phyloP scores from a whole-genome alignment of 2,113 vertebrate genomes.

The Paradoxurus hermaphroditus region DNA sequence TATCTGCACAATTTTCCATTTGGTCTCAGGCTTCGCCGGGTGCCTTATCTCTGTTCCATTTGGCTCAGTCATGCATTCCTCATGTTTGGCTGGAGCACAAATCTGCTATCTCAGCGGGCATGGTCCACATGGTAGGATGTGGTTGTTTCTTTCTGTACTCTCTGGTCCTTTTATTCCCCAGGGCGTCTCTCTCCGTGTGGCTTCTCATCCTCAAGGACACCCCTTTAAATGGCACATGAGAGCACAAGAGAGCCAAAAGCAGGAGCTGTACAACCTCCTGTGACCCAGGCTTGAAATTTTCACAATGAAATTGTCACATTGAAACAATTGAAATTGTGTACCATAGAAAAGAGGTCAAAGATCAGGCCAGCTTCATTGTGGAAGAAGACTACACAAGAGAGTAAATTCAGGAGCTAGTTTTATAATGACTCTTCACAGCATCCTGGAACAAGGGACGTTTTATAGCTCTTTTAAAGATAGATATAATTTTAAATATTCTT shows the following conservation, averaged over 20 bases:
- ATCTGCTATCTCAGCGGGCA: not conserved
- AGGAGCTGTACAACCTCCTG: not conserved
- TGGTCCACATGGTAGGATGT: not conserved
- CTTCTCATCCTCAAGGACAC: not conserved
- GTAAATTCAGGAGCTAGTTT: not conserved
- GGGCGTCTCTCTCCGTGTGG: not conserved
- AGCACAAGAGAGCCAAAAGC: not conserved
- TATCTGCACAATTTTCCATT: not conserved
- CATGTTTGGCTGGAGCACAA: not conserved
- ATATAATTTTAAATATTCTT: not conserved
- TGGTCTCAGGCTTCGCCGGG: not conserved
- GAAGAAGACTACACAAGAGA: not conserved
- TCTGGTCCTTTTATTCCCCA: not conserved
- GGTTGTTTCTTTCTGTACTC: not conserved
- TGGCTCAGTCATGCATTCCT: not conserved
- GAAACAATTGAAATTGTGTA: too few species aligned
- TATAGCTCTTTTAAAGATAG: not conserved
- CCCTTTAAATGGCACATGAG: not conserved
- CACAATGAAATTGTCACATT: not conserved
- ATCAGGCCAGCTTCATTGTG: accelerated
- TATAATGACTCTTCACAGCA: not conserved
- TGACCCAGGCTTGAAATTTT: not conserved
- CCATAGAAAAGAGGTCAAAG: not conserved
- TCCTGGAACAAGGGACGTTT: not conserved
- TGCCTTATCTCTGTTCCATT: not conserved